Evolutionary conservation across 2,113 vertebrate species (phyloP).

Genomic region (Barbus barbus): DNA sequence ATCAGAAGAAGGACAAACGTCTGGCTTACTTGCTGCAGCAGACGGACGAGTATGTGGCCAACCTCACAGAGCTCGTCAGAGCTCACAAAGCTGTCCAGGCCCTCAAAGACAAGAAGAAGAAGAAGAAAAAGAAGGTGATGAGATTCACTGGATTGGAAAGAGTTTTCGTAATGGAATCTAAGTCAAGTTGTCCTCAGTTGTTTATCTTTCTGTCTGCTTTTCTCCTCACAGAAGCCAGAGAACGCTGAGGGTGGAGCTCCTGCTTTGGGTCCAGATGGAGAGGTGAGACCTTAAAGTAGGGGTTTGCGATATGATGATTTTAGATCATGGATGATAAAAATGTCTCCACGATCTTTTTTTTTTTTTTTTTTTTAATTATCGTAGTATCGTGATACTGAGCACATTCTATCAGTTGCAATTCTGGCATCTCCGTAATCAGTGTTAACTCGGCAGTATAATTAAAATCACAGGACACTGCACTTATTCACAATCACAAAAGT

Average conservation of each 20-base stretch:
- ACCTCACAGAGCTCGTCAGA: constrained; percentile 93
- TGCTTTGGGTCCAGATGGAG: constrained; percentile 87
- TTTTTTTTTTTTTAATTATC: too few relatives aligned
- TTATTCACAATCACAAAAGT: too few relatives aligned
- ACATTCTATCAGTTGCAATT: too few relatives aligned
- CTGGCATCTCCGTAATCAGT: too few relatives aligned
- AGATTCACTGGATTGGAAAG: neutral
- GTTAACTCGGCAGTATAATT: too few relatives aligned
- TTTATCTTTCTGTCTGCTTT: constrained; percentile 5
- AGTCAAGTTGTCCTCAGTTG: neutral
- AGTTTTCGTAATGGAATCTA: neutral
- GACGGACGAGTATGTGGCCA: constrained; percentile 96
- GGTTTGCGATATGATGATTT: too few relatives aligned
- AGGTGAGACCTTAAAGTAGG: constrained; percentile 59
- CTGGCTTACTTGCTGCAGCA: constrained; percentile 96
- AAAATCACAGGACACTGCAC: too few relatives aligned
- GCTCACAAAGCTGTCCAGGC: constrained; percentile 95
- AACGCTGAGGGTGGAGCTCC: constrained; percentile 77
- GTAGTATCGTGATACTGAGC: too few relatives aligned
- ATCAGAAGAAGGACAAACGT: constrained; percentile 98
- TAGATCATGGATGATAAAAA: too few relatives aligned
- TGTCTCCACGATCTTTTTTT: too few relatives aligned
- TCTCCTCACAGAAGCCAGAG: constrained; percentile 81
- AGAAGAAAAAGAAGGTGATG: constrained; percentile 82
- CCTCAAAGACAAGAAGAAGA: constrained; percentile 93